Percentiles rank a stretch among this genome's conserved stretches.
phyloP scores from a whole-genome alignment of 2,797 vertebrate species.

The Lateolabrax maculatus region DNA sequence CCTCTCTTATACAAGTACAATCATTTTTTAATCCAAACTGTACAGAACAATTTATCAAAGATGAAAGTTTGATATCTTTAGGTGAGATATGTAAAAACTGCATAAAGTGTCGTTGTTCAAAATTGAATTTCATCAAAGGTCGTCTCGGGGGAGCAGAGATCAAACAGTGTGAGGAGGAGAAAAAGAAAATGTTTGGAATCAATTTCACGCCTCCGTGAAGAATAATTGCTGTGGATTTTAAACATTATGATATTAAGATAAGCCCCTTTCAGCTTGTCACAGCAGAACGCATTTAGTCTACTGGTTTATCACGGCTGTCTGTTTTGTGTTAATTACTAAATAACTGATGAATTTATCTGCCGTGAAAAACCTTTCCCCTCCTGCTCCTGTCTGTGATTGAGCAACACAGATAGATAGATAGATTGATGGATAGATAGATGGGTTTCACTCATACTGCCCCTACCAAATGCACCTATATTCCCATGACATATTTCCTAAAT shows the following conservation, averaged over 20 bases:
- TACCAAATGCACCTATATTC: constrained; percentile 11
- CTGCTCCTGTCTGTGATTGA: constrained; percentile 12
- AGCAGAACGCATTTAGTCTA: constrained; percentile 67
- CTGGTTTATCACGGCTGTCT: constrained; percentile 67
- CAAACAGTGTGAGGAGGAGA: constrained; percentile 72
- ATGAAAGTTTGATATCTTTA: constrained; percentile 48
- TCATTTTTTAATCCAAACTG: constrained; percentile 11
- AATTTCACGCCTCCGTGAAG: constrained; percentile 83
- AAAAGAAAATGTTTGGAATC: constrained; percentile 81
- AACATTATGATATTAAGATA: constrained; percentile 80
- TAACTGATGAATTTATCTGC: constrained; percentile 63
- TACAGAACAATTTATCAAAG: constrained; percentile 27
- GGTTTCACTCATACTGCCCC: not conserved
- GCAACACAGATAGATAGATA: constrained; percentile 23
- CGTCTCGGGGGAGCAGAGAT: constrained; percentile 72
- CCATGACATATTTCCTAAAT: constrained; percentile 37
- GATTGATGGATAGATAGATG: constrained; percentile 21
- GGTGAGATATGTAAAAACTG: constrained; percentile 48
- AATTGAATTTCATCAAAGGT: constrained; percentile 73
- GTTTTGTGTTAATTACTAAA: constrained; percentile 76
- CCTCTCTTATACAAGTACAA: not conserved
- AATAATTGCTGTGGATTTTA: constrained; percentile 83
- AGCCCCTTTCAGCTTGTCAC: constrained; percentile 71
- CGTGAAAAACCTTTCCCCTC: constrained; percentile 35
- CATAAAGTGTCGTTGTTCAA: constrained; percentile 34